phyloP scores from a whole-genome alignment of 2,888 invertebrate genomes.

The Unio delphinus region DNA sequence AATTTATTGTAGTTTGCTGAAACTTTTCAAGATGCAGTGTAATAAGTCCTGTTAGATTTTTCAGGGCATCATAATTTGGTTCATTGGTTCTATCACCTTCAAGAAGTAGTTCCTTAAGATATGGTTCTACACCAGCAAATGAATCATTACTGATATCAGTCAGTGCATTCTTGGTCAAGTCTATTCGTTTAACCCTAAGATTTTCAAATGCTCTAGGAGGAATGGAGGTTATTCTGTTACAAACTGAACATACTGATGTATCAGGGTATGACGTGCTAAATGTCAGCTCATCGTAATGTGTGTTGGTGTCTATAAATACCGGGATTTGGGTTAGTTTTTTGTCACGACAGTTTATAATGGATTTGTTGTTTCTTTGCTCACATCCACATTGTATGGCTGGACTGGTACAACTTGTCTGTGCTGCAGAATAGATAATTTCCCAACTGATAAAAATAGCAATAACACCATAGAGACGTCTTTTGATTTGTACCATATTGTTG shows the following conservation, averaged over 20 bases:
- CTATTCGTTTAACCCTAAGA: slow-evolving; percentile 84
- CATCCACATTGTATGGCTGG: no score
- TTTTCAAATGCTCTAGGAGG: slow-evolving; percentile 82
- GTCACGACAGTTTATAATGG: slow-evolving; percentile 37
- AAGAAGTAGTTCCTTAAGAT: slow-evolving; percentile 86
- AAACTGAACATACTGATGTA: not conserved
- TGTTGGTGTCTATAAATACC: slow-evolving; percentile 11
- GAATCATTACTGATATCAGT: slow-evolving; percentile 87
- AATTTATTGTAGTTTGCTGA: slow-evolving; percentile 9
- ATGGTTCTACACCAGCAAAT: slow-evolving; percentile 83
- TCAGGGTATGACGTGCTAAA: slow-evolving; percentile 20
- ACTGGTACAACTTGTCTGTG: no score
- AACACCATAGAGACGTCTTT: no score
- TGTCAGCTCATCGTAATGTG: slow-evolving; percentile 42
- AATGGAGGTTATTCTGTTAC: slow-evolving; percentile 38
- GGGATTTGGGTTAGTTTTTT: slow-evolving; percentile 25
- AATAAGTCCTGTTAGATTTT: slow-evolving; percentile 24
- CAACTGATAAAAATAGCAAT: no score
- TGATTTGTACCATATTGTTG: no score
- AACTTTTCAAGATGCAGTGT: slow-evolving; percentile 40
- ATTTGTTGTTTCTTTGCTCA: no score
- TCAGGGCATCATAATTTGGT: slow-evolving; percentile 30
- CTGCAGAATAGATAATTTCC: no score
- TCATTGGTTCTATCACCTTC: slow-evolving; percentile 30
- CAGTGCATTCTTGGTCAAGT: slow-evolving; percentile 87